These are phyloP conservation scores for Spheniscus humboldti DNA, from an alignment of 2,797 vertebrate species.

Conservation along the genomic window DNA sequence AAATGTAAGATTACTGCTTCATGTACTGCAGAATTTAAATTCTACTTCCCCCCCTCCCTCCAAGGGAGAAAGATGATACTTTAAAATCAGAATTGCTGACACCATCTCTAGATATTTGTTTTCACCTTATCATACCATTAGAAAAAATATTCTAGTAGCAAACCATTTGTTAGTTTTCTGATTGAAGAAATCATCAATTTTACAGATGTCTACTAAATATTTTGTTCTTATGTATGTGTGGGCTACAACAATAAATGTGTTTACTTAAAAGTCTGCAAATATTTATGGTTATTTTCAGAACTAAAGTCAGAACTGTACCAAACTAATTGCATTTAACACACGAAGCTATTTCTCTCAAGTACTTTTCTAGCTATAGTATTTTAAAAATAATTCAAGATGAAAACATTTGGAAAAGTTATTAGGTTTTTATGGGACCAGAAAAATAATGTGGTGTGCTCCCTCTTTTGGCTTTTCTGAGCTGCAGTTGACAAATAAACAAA, in stretches of 20 bases:
- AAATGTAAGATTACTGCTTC: conserved; percentile 57
- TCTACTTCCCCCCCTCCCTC: neutral
- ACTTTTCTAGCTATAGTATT: neutral
- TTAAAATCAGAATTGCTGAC: neutral
- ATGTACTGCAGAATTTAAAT: conserved; percentile 46
- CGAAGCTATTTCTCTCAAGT: neutral
- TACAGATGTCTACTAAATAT: neutral
- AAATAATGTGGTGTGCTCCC: neutral
- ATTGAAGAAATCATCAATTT: neutral
- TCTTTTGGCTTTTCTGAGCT: neutral
- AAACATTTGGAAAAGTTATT: neutral
- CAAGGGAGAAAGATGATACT: neutral
- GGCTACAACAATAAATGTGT: neutral
- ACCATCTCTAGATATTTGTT: neutral
- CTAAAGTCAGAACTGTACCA: neutral
- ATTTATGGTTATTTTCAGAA: neutral
- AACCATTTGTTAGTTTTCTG: neutral
- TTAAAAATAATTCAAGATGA: neutral
- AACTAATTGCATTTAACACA: neutral
- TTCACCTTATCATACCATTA: neutral
- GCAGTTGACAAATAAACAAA: neutral
- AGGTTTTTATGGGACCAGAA: neutral
- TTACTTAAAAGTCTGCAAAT: neutral
- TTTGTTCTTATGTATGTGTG: neutral
- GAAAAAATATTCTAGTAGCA: neutral